Evolutionary conservation across 2,888 invertebrate genomes (phyloP), one percentile per base, ranked within the genome.

Genomic region (Syrphus vitripennis): DNA sequence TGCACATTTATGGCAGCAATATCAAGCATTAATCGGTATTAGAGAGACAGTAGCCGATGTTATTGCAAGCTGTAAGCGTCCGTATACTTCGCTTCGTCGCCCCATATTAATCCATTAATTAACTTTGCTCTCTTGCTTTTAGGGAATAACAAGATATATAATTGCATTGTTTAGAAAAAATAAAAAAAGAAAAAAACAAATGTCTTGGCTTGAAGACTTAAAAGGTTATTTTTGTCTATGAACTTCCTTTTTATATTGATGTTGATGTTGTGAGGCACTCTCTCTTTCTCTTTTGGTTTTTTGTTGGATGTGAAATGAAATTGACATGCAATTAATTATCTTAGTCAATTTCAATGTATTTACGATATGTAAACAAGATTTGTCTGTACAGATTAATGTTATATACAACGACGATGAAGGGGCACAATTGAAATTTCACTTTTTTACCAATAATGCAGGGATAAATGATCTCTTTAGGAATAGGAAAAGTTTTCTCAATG

Each of bases 41-140:
- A 83, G 57, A 55, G 53, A 67, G 37, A 53, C 55, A 84, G n/a
- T 19, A 19, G 16, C 3, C 5, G 26, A 42, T 61, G 26, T 40
- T 29, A 6, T n/a, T 29, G 34, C 53, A 40, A 40, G 69, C 26
- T 24, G 4, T 12, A 63, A 29, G 34, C 34, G 12, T n/a, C 37
- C 21, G 9, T 48, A n/a, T n/a, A 16, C 34, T n/a, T 71, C 70
- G 42, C 65, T 48, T 76, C 61, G 42, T 53, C 42, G 16, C 24
- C 65, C 61, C 50, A 59, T 81, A 84, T 81, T 76, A 81, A 84
- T 87, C 82, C 79, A 79, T 90, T 91, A 91, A 91, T 91, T 91
- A 91, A 91, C 91, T 91, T 90, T 69, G 26, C 40, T 50, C 40
- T 50, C 34, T 24, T 67, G 61, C 61, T 45, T 40, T 79, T 84